Base-by-base conservation (phyloP, 1,140 invertebrate genomes). In the Platyura marginata region DNA sequence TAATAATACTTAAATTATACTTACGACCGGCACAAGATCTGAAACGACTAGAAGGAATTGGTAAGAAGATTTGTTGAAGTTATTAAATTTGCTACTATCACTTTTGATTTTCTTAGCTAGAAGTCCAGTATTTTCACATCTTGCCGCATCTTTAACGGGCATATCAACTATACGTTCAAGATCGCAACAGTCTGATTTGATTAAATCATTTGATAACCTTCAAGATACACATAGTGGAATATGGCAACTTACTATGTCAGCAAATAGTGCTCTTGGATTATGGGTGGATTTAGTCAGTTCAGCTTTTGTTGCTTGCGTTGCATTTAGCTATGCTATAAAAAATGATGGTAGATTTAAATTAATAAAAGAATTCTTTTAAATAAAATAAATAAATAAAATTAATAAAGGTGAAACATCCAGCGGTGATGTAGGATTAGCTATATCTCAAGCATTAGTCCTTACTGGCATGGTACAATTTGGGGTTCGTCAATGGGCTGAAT, bases 401-500 rank as follows among this genome's bases (percentile, higher is more conserved):
- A 47, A 51, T 41, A 42, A 21, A 47, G 48, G 3, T 47, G 68
- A 65, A 46, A 71, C 69, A 42, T 69, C 68, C 47, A 70, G 68
- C 25, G 69, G 69, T 4, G 71, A 79, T 49, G 79, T 84, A 36
- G 84, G 84, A 3, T 52, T 90, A 48, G 80, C 79, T n/a, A 76
- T 89, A 47, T 81, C 81, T 1, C 83, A 85, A 52, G 77, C 79
- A n/a, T 68, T 88, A 54, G 75, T 79, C 40, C 64, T 93, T 21
- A 86, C 80, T 41, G 83, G 82, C 11, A 81, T 87, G 77, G 70
- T 91, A 43, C 86, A 91, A 56, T 80, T 81, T 64, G 83, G 82
- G 10, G 78, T 91, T 42, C 69, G 83, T 38, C 82, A 89, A 57
- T 72, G 75, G 11, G 77, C 84, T 0, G 86, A 91, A 59, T 75